phyloP scores from a whole-genome alignment of 2,113 vertebrate species.

The Vidua macroura region DNA sequence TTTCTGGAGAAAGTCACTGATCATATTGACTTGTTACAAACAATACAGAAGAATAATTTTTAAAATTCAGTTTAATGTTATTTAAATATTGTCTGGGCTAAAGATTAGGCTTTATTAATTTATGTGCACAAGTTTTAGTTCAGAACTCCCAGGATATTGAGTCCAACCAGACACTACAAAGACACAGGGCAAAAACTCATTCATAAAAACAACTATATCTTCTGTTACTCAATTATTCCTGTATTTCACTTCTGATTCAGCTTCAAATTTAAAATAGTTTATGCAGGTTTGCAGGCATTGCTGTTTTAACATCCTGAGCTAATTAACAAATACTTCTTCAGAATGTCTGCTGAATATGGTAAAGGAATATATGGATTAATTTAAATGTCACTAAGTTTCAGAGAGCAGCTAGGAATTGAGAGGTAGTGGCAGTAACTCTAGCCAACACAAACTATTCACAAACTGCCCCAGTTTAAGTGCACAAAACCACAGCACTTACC shows the following conservation, averaged over 20 bases:
- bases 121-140: conserved; percentile 56
- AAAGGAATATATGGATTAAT: background rate
- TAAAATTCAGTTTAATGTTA: conserved; percentile 62
- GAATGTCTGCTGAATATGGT: background rate
- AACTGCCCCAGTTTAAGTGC: background rate
- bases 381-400: background rate
- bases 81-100: conserved; percentile 55
- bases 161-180: conserved; percentile 54
- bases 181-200: conserved; percentile 50
- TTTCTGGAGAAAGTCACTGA: background rate
- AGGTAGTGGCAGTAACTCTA: conserved; percentile 40
- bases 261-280: background rate
- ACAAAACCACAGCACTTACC: background rate
- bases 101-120: conserved; percentile 62
- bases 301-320: conserved; percentile 50
- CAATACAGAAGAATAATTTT: conserved; percentile 48
- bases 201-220: conserved; percentile 22
- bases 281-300: conserved; percentile 31
- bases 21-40: conserved; percentile 43
- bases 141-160: conserved; percentile 49
- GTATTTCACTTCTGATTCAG: conserved; percentile 4
- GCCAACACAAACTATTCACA: background rate
- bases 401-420: conserved; percentile 30
- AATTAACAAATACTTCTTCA: conserved; percentile 18
- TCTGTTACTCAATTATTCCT: conserved; percentile 30